Evolutionary conservation across 2,797 vertebrate species (phyloP).

Genomic region (Galagoides demidoff): DNA sequence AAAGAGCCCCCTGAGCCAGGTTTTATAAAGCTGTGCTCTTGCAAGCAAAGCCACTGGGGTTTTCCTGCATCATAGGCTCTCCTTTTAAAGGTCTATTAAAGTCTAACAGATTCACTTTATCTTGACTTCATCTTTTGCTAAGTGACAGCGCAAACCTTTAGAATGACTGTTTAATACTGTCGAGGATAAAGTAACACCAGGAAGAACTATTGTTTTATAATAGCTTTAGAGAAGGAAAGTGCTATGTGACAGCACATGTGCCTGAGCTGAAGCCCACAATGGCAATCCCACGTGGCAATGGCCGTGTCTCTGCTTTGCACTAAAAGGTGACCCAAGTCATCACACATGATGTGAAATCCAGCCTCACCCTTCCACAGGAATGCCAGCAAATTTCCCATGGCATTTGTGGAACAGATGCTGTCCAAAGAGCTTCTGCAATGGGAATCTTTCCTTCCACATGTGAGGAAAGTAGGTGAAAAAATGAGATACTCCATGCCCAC

Average conservation of each 20-base stretch:
- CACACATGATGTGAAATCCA: background rate
- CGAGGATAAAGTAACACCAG: background rate
- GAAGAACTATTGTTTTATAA: background rate
- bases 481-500: background rate
- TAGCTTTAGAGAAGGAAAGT: background rate
- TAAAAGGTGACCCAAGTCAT: background rate
- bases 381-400: background rate
- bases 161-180: background rate
- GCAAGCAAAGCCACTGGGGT: background rate
- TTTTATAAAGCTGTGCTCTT: background rate
- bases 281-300: background rate
- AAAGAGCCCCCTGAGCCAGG: background rate
- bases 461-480: background rate
- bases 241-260: too few relatives aligned
- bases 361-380: background rate
- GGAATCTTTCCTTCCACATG: background rate
- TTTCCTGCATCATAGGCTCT: background rate
- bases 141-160: background rate
- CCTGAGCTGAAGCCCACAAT: background rate
- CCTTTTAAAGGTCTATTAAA: background rate
- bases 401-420: background rate
- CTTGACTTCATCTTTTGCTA: background rate
- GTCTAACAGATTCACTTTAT: background rate
- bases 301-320: background rate
- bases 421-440: background rate